These are phyloP conservation scores for Drosophila willistoni DNA, from an alignment of 1,140 invertebrate species.

Conservation along the genomic window DNA sequence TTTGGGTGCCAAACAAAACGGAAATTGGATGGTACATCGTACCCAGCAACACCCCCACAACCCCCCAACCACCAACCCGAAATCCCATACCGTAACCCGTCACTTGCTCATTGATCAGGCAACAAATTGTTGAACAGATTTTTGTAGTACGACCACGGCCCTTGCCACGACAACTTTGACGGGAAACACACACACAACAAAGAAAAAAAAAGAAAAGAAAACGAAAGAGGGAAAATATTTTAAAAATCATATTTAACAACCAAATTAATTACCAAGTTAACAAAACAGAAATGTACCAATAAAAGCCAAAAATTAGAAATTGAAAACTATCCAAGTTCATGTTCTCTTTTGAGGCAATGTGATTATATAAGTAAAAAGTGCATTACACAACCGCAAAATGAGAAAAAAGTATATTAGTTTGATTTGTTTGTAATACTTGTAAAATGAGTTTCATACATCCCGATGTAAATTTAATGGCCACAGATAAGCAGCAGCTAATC, in stretches of 20 bases:
- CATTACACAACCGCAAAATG: constrained; percentile 49
- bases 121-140: constrained; percentile 28
- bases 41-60: background rate
- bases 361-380: constrained; percentile 67
- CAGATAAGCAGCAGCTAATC: background rate
- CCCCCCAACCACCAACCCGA: constrained; percentile 24
- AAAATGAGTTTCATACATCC: constrained; percentile 75
- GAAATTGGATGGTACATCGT: constrained; percentile 45
- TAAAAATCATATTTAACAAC: constrained; percentile 3
- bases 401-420: constrained; percentile 2
- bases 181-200: background rate
- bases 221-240: background rate
- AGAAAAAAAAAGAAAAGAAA: background rate
- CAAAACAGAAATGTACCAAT: constrained; percentile 16
- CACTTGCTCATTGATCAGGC: constrained; percentile 4
- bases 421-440: constrained; percentile 6
- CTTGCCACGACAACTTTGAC: constrained; percentile 35
- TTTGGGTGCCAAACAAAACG: constrained; percentile 47
- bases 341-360: constrained; percentile 14
- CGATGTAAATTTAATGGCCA: constrained; percentile 53
- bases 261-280: constrained; percentile 22
- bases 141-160: constrained; percentile 43
- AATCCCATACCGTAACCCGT: background rate
- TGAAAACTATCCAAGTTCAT: constrained; percentile 19
- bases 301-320: background rate